These are phyloP conservation scores for Aplochiton taeniatus DNA, from an alignment of 2,797 vertebrate genomes.

Conservation along the genomic window DNA sequence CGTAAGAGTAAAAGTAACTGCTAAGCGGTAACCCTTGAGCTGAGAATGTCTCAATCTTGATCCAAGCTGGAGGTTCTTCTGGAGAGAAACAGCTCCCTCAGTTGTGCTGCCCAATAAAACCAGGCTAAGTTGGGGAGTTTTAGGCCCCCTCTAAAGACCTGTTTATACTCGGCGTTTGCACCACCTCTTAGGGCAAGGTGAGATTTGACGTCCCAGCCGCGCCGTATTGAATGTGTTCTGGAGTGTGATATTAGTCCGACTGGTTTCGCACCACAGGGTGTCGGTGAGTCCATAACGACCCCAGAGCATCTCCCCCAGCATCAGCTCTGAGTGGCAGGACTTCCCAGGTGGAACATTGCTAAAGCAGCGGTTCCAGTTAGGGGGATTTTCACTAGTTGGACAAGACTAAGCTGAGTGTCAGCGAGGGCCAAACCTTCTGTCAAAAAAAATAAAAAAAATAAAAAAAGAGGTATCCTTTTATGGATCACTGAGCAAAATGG, in stretches of 20 bases:
- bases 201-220: conserved; percentile 33
- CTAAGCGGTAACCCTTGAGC: too few species aligned
- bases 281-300: conserved; percentile 31
- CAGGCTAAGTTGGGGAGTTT: too few species aligned
- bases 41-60: too few species aligned
- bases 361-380: conserved; percentile 1
- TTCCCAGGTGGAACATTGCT: conserved; percentile 29
- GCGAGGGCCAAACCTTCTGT: neutral
- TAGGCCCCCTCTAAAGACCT: too few species aligned
- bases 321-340: conserved; percentile 39
- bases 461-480: neutral
- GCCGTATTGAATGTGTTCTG: conserved; percentile 46
- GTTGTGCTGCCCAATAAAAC: too few species aligned
- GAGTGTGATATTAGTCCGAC: conserved; percentile 59
- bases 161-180: conserved; percentile 28
- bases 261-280: conserved; percentile 29
- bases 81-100: too few species aligned
- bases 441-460: too few species aligned
- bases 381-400: neutral
- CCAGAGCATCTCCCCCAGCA: conserved; percentile 18
- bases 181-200: conserved; percentile 28
- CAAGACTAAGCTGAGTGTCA: conserved; percentile 1
- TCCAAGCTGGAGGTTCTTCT: too few species aligned
- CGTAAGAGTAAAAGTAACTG: too few species aligned
- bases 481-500: conserved; percentile 8